Percentiles rank a stretch among this genome's conserved stretches.
Conservation (phyloP, 1,140 invertebrate species). For the Zaprionus nigranus region DNA sequence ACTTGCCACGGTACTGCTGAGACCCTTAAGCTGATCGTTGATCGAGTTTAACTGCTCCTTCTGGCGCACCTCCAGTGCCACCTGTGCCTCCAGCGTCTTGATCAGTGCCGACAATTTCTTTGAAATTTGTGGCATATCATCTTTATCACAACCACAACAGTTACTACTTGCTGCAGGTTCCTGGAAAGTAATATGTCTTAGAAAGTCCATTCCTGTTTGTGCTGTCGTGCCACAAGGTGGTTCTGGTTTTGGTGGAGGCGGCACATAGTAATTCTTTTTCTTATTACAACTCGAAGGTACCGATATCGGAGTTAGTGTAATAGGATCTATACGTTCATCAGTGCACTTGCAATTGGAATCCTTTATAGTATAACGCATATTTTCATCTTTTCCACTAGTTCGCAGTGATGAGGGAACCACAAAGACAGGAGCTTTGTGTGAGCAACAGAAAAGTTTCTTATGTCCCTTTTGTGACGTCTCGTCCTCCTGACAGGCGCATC, state of each 20-base stretch:
- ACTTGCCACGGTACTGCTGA: not conserved
- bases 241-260: not conserved
- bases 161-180: not conserved
- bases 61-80: not conserved
- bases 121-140: not conserved
- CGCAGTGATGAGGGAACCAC: slow-evolving; percentile 3
- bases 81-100: slow-evolving; percentile 7
- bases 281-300: no score
- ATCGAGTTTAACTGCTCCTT: slow-evolving; percentile 21
- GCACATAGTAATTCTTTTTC: not conserved
- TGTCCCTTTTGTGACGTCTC: no score
- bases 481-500: no score
- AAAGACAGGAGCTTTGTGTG: not conserved
- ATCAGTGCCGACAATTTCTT: slow-evolving; percentile 3
- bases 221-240: not conserved
- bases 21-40: slow-evolving; percentile 13
- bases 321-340: no score
- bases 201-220: not conserved
- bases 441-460: not conserved
- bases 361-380: no score
- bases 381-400: no score
- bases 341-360: no score
- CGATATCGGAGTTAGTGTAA: no score
- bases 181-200: not conserved
- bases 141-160: not conserved